Conservation (phyloP, 2,888 invertebrate species). For the Trachelus stipa region DNA sequence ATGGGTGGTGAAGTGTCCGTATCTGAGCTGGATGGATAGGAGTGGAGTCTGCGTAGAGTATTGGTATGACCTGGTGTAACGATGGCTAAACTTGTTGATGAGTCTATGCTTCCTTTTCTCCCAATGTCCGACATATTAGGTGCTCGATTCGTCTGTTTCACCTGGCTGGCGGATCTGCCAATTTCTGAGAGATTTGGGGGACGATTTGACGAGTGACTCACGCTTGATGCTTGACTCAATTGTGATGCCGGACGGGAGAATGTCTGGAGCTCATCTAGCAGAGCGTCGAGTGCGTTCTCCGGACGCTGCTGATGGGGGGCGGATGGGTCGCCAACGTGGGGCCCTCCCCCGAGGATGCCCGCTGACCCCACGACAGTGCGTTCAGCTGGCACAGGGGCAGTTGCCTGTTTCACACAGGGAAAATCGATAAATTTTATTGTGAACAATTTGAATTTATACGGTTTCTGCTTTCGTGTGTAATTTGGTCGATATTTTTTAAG, state of each 20-base stretch:
- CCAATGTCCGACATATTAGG: constrained; percentile 70
- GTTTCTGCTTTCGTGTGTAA: constrained; percentile 9
- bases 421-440: neutral
- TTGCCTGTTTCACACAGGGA: constrained; percentile 48
- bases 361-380: constrained; percentile 71
- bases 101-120: constrained; percentile 70
- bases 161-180: constrained; percentile 39
- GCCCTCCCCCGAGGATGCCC: constrained; percentile 73
- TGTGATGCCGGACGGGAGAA: constrained; percentile 79
- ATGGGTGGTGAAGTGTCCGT: constrained; percentile 83
- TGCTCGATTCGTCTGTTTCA: constrained; percentile 42
- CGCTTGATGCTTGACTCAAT: constrained; percentile 51
- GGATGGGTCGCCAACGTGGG: constrained; percentile 71
- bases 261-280: constrained; percentile 93
- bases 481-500: constrained; percentile 14
- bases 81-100: constrained; percentile 64
- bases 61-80: constrained; percentile 58
- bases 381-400: constrained; percentile 74
- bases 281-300: constrained; percentile 97
- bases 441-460: neutral
- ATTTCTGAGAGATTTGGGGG: constrained; percentile 36
- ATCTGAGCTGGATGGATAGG: constrained; percentile 88
- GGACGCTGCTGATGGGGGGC: constrained; percentile 75
- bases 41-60: constrained; percentile 81
- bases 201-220: constrained; percentile 28